Evolutionary conservation across 2,888 invertebrate genomes (phyloP).

Genomic region (Melinaea marsaeus): DNA sequence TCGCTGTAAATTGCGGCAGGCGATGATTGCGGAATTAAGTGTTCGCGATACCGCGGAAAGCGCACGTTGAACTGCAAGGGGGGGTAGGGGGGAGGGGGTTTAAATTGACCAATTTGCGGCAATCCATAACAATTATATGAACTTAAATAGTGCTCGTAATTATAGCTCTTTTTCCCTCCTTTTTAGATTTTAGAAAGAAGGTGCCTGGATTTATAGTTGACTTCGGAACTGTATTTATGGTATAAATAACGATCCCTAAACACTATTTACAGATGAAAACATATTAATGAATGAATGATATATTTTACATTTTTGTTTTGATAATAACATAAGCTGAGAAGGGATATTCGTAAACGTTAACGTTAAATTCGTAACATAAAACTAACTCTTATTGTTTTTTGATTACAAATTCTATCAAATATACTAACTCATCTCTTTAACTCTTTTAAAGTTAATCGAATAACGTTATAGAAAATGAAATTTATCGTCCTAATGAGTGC

Average conservation of each 20-base stretch:
- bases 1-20: constrained; percentile 35
- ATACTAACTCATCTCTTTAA: too few species aligned
- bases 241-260: constrained; percentile 3
- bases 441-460: too few species aligned
- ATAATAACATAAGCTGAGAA: too few species aligned
- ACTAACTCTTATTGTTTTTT: too few species aligned
- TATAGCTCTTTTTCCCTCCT: constrained; percentile 9
- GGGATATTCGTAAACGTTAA: too few species aligned
- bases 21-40: constrained; percentile 21
- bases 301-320: too few species aligned
- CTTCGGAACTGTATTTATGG: not conserved
- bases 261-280: not conserved
- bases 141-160: constrained; percentile 19
- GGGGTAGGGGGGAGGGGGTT: constrained; percentile 8
- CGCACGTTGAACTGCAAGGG: not conserved
- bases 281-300: not conserved
- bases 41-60: constrained; percentile 18
- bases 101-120: constrained; percentile 32
- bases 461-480: too few species aligned
- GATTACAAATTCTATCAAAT: too few species aligned
- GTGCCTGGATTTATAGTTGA: constrained; percentile 1
- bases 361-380: too few species aligned
- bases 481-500: too few species aligned
- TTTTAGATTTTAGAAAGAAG: constrained; percentile 2
- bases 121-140: constrained; percentile 25